Conservation (phyloP, 2,888 invertebrate genomes). For the Amorpha juglandis region DNA sequence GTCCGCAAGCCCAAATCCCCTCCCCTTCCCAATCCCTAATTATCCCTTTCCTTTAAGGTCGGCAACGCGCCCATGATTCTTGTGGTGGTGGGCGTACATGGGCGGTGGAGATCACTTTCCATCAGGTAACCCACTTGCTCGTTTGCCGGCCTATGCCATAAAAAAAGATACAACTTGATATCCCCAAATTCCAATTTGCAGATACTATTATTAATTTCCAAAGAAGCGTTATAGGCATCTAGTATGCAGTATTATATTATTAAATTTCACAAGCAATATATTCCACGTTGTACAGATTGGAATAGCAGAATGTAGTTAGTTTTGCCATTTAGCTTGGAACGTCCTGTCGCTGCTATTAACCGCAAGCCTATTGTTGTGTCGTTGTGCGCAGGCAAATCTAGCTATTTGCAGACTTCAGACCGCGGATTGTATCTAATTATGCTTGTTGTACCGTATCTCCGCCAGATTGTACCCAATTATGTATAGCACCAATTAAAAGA, state of each 20-base stretch:
- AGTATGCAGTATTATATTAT: not conserved
- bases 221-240: not conserved
- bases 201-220: not conserved
- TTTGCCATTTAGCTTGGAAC: conserved; percentile 3
- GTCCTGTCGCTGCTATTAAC: conserved; percentile 37
- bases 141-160: no score
- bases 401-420: conserved; percentile 37
- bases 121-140: no score
- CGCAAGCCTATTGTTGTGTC: conserved; percentile 38
- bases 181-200: not conserved
- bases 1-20: no score
- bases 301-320: not conserved
- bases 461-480: conserved; percentile 33
- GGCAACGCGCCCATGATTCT: no score
- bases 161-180: not conserved
- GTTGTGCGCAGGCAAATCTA: conserved; percentile 27
- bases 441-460: conserved; percentile 35
- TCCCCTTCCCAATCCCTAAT: no score
- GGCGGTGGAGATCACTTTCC: no score
- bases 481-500: conserved; percentile 28
- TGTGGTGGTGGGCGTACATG: no score
- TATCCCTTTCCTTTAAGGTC: no score
- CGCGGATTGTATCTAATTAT: conserved; percentile 42
- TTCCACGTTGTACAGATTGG: not conserved
- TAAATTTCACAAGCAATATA: not conserved